These are phyloP conservation scores for Cydia strobilella DNA, from an alignment of 1,140 invertebrate genomes.

Conservation along the genomic window DNA sequence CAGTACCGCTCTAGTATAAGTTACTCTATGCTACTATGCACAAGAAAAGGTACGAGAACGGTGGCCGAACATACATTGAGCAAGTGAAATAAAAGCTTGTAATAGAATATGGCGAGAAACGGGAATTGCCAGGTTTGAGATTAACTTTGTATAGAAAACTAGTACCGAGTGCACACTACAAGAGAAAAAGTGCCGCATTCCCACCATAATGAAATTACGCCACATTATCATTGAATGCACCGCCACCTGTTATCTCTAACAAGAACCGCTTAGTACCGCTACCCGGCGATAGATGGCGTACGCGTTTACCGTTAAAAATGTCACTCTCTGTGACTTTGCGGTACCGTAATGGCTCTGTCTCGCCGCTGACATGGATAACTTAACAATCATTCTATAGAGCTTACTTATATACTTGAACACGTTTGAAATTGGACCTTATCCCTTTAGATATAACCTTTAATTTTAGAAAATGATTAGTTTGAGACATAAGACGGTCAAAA, in stretches of 20 bases:
- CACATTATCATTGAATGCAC: conserved; percentile 40
- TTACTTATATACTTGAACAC: neutral
- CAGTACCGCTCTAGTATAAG: too few species aligned
- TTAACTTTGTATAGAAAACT: too few species aligned
- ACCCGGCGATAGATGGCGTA: conserved; percentile 47
- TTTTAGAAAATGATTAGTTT: neutral
- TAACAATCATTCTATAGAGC: neutral
- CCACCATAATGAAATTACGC: conserved; percentile 32
- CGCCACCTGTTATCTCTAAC: conserved; percentile 54
- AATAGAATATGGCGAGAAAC: neutral
- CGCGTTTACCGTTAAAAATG: conserved; percentile 18
- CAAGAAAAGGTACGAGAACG: too few species aligned
- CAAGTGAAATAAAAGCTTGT: too few species aligned
- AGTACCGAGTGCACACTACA: neutral
- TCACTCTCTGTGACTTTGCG: conserved; percentile 28
- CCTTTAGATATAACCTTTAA: neutral
- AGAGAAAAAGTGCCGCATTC: neutral
- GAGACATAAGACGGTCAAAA: neutral
- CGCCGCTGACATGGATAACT: neutral
- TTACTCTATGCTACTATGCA: too few species aligned
- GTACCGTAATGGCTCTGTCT: conserved; percentile 22
- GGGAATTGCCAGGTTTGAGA: too few species aligned
- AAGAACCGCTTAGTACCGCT: conserved; percentile 57
- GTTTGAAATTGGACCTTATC: neutral
- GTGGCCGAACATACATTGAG: too few species aligned